Conservation (phyloP, 2,797 vertebrate genomes). For the Aulostomus chinensis region DNA sequence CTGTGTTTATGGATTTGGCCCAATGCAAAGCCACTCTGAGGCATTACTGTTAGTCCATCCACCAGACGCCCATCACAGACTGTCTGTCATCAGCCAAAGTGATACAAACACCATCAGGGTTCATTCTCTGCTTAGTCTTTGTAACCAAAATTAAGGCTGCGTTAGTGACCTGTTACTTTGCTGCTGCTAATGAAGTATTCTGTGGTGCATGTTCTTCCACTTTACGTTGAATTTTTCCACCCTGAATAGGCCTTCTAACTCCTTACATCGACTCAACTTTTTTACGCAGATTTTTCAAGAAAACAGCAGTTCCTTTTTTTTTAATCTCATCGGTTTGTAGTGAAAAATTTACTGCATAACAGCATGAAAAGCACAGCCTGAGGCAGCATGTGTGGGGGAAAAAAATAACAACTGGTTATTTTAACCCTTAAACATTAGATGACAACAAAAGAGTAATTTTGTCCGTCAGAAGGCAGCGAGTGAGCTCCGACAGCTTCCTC, state of each 20-base stretch:
- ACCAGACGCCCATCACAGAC: constrained; percentile 42
- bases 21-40: constrained; percentile 37
- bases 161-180: constrained; percentile 30
- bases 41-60: constrained; percentile 46
- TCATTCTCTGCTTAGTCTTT: constrained; percentile 17
- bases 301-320: too few relatives aligned
- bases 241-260: background rate
- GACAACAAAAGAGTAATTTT: constrained; percentile 21
- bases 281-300: too few relatives aligned
- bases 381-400: constrained; percentile 5
- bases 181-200: background rate
- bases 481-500: constrained; percentile 7
- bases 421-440: constrained; percentile 18
- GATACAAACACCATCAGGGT: constrained; percentile 17
- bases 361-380: too few relatives aligned
- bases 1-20: constrained; percentile 38
- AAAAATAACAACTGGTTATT: too few relatives aligned
- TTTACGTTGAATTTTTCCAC: background rate
- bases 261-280: too few relatives aligned
- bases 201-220: constrained; percentile 1
- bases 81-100: constrained; percentile 42
- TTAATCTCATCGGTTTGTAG: too few relatives aligned
- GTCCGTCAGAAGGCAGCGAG: constrained; percentile 9
- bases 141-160: constrained; percentile 15
- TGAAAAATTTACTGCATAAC: too few relatives aligned